Base-by-base conservation (phyloP, 2,888 invertebrate genomes). In the Eupithecia insigniata region DNA sequence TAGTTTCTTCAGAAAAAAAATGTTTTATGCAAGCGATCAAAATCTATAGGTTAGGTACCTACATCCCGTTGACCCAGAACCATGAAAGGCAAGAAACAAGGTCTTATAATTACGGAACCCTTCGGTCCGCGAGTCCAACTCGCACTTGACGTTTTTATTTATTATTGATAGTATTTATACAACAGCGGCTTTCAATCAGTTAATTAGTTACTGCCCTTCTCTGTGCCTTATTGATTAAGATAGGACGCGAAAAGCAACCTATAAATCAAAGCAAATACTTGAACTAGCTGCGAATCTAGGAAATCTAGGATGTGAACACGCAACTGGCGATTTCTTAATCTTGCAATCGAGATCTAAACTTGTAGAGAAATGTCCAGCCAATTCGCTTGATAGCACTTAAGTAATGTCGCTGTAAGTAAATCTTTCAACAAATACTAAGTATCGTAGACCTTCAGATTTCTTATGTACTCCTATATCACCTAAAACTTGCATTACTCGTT, bases 281-380 rank as follows among this genome's bases (percentile, higher is more conserved):
- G 22, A 62, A 62, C 61, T 1, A 62, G 61, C 34, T 10, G 26
- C 55, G n/a, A 62, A 32, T 62, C 36, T 28, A 62, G 39, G 30
- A 64, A 64, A 69, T 46, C 32, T 12, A 18, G 26, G 32, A 36
- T 51, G 60, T 34, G 58, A 26, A 70, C 46, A 51, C 66, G 67
- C 71, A 64, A 64, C 64, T 66, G 28, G 30, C 28, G 32, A 62
- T 71, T 71, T 67, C 71, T 39, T 67, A 71, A 67, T 71, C 51
- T 64, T 64, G 18, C 55, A 60, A 43, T 61, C 64, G 12, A 34
- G 36, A 64, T 64, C 64, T n/a, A 5, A 22, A 18, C 12, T 34
- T 36, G n/a, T 62, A 62, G 61, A 62, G 18, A 62, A 62, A 62
- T 62, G 61, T n/a, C 8, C 18, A 30, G 34, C 4, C 10, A 62